Evolutionary conservation across 2,113 vertebrate species (phyloP).

Genomic region (Candoia aspera): DNA sequence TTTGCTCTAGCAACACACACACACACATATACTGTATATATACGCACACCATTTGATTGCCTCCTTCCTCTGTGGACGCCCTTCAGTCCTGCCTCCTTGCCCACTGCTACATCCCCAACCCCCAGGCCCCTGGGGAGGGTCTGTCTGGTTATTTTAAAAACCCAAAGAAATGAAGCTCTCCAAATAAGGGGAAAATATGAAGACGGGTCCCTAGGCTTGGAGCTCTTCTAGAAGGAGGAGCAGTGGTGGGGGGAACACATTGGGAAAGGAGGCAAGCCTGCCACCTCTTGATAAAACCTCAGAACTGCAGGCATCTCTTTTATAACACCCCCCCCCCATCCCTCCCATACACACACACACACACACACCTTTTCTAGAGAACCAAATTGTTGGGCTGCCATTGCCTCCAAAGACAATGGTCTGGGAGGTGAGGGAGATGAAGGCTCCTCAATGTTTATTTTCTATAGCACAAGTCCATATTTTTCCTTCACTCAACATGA

Average conservation of each 20-base stretch:
- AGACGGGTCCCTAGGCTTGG: slow-evolving; percentile 14
- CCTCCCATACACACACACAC: not conserved
- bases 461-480: not conserved
- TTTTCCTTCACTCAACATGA: not conserved
- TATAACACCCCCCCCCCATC: not conserved
- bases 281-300: slow-evolving; percentile 15
- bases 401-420: not conserved
- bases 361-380: not conserved
- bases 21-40: not conserved
- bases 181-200: slow-evolving; percentile 50
- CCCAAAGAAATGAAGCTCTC: slow-evolving; percentile 32
- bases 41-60: not conserved
- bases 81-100: not conserved
- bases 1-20: not conserved
- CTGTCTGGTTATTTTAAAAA: slow-evolving; percentile 30
- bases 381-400: no score
- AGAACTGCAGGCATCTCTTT: not conserved
- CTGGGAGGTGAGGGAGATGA: not conserved
- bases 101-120: not conserved
- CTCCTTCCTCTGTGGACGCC: not conserved
- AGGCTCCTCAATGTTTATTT: not conserved
- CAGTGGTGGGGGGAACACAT: not conserved
- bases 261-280: not conserved
- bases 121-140: slow-evolving; percentile 31
- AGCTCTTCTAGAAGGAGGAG: not conserved